Evolutionary conservation across 2,797 vertebrate genomes (phyloP), one percentile per base, ranked within the genome.

Genomic region (Squalus acanthias): DNA sequence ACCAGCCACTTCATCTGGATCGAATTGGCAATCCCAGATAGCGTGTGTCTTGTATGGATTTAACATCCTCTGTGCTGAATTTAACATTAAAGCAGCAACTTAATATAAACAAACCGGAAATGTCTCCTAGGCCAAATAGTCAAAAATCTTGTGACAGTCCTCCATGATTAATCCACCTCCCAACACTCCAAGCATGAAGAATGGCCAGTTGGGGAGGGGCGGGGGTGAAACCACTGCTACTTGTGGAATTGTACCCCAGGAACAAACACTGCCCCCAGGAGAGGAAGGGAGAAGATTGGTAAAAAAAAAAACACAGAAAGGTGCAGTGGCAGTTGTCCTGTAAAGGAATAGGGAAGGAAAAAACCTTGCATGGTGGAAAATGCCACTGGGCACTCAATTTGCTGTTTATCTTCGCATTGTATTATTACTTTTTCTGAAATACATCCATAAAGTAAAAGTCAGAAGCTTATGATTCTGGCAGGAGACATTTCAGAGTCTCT

Each of bases 391-490:
- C 72, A 76, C 26, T 76, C 29, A 76, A 76, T 29, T 7, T 10
- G 9, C 26, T 76, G 72, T 29, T 29, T 76, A 76, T 76, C 26
- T 29, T 76, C 72, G 6, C 26, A 76, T 20, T 26, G 26, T 76
- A 76, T 29, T 76, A 76, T 72, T 72, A 26, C 8, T 29, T 76
- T 76, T 29, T 33, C 29, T 29, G 72, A 26, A 76, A 76, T 76
- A 76, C 24, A 76, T 76, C 60, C 72, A 33, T 76, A 29, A 29
- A 76, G 24, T 70, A 39, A 95, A 69, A 95, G 92, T 69, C 67
- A 60, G 97, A 98, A 97, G 97, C 96, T 96, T 97, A 97, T 74
- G 96, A 97, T 96, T 85, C 96, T 96, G 92, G 97, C 97, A 97
- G 96, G 97, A 97, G 9, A 20, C 96, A 96, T 96, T 96, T 91